Conservation (phyloP, 2,797 vertebrate species). For the Gymnoscopelus braueri region DNA sequence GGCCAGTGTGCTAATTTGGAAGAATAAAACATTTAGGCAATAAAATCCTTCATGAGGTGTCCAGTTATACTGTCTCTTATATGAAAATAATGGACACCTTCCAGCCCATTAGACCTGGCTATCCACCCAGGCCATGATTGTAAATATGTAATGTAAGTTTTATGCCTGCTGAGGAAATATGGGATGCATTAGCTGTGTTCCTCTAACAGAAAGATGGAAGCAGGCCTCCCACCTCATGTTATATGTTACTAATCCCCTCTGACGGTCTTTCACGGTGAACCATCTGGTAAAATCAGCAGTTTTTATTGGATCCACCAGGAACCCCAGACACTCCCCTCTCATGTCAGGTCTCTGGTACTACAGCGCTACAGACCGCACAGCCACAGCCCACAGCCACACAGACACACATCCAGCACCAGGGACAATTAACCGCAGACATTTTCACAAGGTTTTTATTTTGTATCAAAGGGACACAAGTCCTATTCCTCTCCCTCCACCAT, state of each 20-base stretch:
- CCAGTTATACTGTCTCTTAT: not conserved
- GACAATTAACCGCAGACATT: conserved; percentile 63
- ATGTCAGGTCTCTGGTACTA: conserved; percentile 50
- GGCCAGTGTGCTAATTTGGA: too few species aligned
- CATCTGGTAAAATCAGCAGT: conserved; percentile 35
- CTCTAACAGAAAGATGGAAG: conserved; percentile 2
- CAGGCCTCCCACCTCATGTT: not conserved
- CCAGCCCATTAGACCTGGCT: not conserved
- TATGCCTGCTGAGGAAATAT: conserved; percentile 1
- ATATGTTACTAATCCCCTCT: conserved; percentile 16
- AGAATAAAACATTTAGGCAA: too few species aligned
- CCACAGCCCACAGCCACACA: conserved; percentile 58
- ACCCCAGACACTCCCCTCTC: conserved; percentile 48
- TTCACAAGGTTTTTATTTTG: conserved; percentile 67
- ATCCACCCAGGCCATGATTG: conserved; percentile 4
- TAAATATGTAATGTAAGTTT: not conserved
- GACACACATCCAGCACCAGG: conserved; percentile 63
- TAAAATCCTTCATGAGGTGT: too few species aligned
- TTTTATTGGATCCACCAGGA: conserved; percentile 12
- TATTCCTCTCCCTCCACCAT: conserved; percentile 69
- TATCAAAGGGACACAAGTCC: conserved; percentile 66
- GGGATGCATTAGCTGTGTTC: not conserved
- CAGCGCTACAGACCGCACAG: conserved; percentile 23
- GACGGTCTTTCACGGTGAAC: conserved; percentile 11
- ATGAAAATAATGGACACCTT: too few species aligned